Percentiles rank a stretch among this genome's conserved stretches.
Conservation (phyloP, 2,797 vertebrate species). For the Dallia pectoralis region DNA sequence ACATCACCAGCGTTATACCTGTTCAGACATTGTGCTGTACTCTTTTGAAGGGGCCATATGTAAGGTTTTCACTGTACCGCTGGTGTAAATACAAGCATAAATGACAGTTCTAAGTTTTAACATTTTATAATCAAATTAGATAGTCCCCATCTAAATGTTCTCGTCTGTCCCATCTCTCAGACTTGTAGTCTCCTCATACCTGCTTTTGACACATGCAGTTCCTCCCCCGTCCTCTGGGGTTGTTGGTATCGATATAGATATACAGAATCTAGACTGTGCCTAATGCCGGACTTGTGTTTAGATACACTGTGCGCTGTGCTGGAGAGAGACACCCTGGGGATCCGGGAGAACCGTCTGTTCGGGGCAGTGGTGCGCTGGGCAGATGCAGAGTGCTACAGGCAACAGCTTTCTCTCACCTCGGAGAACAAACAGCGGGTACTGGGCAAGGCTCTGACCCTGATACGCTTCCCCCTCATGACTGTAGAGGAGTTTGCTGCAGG, state of each 20-base stretch:
- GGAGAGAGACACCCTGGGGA: conserved; percentile 93
- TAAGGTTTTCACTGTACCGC: too few species aligned
- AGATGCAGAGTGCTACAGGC: conserved; percentile 91
- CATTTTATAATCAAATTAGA: too few species aligned
- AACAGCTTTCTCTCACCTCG: conserved; percentile 87
- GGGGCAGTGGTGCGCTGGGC: conserved; percentile 94
- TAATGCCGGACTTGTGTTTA: conserved; percentile 49
- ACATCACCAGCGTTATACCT: not conserved
- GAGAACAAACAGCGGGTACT: conserved; percentile 94
- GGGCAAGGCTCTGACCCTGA: conserved; percentile 90
- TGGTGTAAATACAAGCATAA: too few species aligned
- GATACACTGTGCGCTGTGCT: conserved; percentile 94
- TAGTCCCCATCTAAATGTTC: too few species aligned
- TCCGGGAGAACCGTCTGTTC: conserved; percentile 94
- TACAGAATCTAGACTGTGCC: not conserved
- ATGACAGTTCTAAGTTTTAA: too few species aligned
- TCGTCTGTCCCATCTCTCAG: too few species aligned
- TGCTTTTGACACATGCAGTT: too few species aligned
- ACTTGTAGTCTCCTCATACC: too few species aligned
- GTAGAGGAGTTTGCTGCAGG: conserved; percentile 98
- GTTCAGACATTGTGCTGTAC: not conserved
- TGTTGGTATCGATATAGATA: too few species aligned
- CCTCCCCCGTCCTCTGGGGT: too few species aligned
- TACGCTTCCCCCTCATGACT: conserved; percentile 97
- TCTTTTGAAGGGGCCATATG: not conserved